A percentile compares a stretch with the other conserved stretches of the same genome.
Evolutionary conservation across 2,113 vertebrate genomes (phyloP).

Genomic region (Boleophthalmus pectinirostris): DNA sequence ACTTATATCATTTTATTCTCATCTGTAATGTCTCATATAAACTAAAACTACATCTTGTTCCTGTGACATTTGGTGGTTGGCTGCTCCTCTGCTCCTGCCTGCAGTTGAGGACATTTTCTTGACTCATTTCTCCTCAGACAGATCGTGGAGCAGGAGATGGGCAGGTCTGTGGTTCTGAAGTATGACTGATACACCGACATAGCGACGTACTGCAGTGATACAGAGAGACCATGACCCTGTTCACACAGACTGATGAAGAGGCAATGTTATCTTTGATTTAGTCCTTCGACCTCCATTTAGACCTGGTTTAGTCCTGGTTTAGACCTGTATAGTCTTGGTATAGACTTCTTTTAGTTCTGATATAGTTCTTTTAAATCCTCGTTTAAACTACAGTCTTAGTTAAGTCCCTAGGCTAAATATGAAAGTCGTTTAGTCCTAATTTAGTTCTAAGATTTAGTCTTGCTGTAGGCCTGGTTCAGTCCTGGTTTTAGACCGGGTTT

Average conservation of each 20-base stretch:
- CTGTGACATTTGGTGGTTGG: conserved; percentile 4
- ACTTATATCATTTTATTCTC: not conserved
- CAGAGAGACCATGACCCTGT: conserved; percentile 26
- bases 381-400: too few species aligned
- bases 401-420: too few species aligned
- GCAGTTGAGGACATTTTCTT: conserved; percentile 5
- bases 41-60: not conserved
- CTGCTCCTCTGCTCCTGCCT: not conserved
- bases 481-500: too few species aligned
- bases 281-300: not conserved
- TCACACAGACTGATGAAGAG: conserved; percentile 21
- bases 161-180: not conserved
- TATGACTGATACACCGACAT: not conserved
- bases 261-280: not conserved
- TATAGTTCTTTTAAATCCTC: too few species aligned
- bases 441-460: not conserved
- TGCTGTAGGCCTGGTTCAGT: too few species aligned
- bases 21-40: not conserved
- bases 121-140: not conserved
- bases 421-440: not conserved
- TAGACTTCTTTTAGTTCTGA: too few species aligned
- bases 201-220: conserved; percentile 16
- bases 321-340: too few species aligned
- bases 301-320: not conserved
- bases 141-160: not conserved